Conservation (phyloP, 2,888 invertebrate species). For the Eilema sororculum region DNA sequence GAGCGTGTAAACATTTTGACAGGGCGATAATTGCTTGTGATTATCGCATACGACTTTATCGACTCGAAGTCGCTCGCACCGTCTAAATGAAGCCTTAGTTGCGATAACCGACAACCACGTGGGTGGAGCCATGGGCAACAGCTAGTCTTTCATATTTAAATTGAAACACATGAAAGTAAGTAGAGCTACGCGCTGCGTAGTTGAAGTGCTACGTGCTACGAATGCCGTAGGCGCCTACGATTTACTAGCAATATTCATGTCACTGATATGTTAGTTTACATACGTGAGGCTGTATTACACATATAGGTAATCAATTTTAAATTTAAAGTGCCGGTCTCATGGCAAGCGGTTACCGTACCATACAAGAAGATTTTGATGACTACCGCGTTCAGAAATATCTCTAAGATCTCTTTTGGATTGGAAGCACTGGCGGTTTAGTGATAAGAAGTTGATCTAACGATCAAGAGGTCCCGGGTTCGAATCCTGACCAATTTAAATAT, state of each 20-base stretch:
- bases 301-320: not conserved
- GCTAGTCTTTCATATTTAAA: not conserved
- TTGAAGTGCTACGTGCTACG: constrained; percentile 18
- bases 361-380: not conserved
- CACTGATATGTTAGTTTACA: not conserved
- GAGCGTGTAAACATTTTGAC: too few relatives aligned
- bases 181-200: constrained; percentile 16
- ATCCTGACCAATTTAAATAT: not conserved
- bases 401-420: too few relatives aligned
- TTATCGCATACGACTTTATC: too few relatives aligned
- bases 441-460: not conserved
- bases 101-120: too few relatives aligned
- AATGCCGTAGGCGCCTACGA: constrained; percentile 18
- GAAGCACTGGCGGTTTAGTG: too few relatives aligned
- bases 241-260: constrained; percentile 2
- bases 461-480: not conserved
- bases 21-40: too few relatives aligned
- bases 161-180: constrained; percentile 3
- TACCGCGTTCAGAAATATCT: too few relatives aligned
- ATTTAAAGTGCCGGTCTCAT: not conserved
- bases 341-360: not conserved
- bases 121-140: too few relatives aligned
- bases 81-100: too few relatives aligned
- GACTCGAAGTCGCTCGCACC: too few relatives aligned
- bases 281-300: not conserved